Base-by-base conservation (phyloP, 2,797 vertebrate species). In the Sphenopsis melanotis region DNA sequence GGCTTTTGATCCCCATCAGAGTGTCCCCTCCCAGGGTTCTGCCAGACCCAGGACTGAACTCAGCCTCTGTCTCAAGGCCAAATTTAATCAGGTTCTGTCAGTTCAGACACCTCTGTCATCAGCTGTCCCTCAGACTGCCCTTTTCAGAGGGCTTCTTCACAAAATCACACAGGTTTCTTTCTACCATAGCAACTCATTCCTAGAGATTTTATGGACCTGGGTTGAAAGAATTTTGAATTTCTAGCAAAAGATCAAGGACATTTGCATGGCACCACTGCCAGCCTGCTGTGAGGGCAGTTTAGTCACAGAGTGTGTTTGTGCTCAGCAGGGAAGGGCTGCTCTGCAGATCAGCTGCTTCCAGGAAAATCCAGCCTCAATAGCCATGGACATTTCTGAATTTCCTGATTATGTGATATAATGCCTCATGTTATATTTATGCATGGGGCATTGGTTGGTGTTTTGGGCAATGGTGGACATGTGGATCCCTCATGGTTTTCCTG, bases 401-500 rank as follows among this genome's bases (percentile, higher is more conserved):
- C 68, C n/a, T 27, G 29, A 26, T 26, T 44, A 20, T 4, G 37
- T n/a, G 36, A 11, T 32, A 6, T 3, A 39, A 37, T 0, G 8
- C 27, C 18, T 15, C 1, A 26, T 11, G 24, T 10, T 44, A 0
- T 9, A 18, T 42, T 72, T 65, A 2, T 10, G 9, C 2, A 1
- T 0, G 23, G 36, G 30, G 15, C 32, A 22, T 5, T n/a, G 19
- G 7, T 1, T 19, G 34, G 64, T 4, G 2, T 17, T 7, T 3
- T 57, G n/a, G 47, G 42, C 20, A 4, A 1, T 50, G 34, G 19
- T 32, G 55, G 34, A 15, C 24, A 6, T 1, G 2, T 0, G 8
- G 34, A 32, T 42, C 27, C 22, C 2, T 0, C 0, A 2, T 0
- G 5, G 37, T 55, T 68, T 74, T 55, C 53, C 50, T 12, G 1